These are phyloP conservation scores for Trichopoda pennipes DNA, from an alignment of 2,888 invertebrate genomes.

Conservation along the genomic window DNA sequence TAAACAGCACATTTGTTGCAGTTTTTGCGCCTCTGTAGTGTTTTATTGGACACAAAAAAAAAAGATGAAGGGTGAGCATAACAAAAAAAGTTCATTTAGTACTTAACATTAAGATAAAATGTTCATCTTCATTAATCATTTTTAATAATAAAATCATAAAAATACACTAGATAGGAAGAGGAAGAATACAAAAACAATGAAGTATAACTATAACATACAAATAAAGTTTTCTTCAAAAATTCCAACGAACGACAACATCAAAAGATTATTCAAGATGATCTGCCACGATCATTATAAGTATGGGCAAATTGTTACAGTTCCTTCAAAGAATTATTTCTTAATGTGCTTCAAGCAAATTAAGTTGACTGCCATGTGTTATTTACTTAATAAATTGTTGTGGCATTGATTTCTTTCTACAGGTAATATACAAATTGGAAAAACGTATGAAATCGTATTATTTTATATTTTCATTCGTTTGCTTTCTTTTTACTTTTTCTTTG, in stretches of 20 bases:
- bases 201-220: background rate
- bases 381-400: no score
- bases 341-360: background rate
- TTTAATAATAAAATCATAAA: constrained; percentile 66
- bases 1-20: no score
- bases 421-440: no score
- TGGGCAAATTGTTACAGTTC: constrained; percentile 17
- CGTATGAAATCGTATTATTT: no score
- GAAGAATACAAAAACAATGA: background rate
- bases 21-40: no score
- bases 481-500: no score
- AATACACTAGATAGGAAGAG: background rate
- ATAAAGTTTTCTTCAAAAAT: background rate
- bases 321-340: background rate
- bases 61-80: no score
- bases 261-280: constrained; percentile 23
- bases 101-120: constrained; percentile 55
- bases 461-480: no score
- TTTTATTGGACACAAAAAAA: no score
- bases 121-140: constrained; percentile 69
- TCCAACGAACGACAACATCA: constrained; percentile 15
- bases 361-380: no score
- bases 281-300: constrained; percentile 45
- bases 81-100: no score
- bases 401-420: no score